Conservation (phyloP, 1,140 invertebrate genomes). For the Schlechtendalia chinensis region DNA sequence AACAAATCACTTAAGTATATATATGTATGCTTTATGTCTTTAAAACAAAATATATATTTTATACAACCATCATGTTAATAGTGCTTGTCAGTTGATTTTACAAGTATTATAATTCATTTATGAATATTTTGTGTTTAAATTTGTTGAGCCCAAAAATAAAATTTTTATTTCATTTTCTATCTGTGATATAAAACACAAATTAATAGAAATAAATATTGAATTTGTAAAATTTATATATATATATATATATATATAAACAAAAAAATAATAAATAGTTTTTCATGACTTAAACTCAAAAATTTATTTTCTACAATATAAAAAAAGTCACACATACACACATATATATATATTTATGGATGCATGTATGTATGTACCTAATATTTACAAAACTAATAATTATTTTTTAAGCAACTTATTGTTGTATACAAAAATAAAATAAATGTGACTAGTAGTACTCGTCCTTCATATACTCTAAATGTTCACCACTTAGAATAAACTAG, state of each 20-base stretch:
- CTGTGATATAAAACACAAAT: conserved; percentile 46
- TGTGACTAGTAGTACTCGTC: conserved; percentile 49
- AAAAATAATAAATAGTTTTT: conserved; percentile 3
- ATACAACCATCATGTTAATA: not conserved
- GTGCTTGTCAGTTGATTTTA: not conserved
- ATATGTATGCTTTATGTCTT: not conserved
- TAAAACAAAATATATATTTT: conserved; percentile 12
- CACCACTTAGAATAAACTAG: conserved; percentile 16
- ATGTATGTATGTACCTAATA: conserved; percentile 20
- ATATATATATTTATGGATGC: no score
- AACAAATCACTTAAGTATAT: not conserved
- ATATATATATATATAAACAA: no score
- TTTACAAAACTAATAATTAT: conserved; percentile 38
- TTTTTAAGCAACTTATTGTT: conserved; percentile 35
- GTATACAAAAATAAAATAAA: conserved; percentile 43
- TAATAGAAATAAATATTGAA: conserved; percentile 15
- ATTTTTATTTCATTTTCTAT: conserved; percentile 9
- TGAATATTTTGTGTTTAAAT: not conserved
- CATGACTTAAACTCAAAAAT: not conserved
- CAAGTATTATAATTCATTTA: not conserved
- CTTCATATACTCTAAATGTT: conserved; percentile 12
- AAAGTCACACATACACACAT: no score
- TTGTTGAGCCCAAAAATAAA: conserved; percentile 9
- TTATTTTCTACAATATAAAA: conserved; percentile 41
- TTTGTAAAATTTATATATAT: conserved; percentile 37